These are phyloP conservation scores for Anoplolepis gracilipes DNA, from an alignment of 1,140 invertebrate genomes.

Conservation along the genomic window DNA sequence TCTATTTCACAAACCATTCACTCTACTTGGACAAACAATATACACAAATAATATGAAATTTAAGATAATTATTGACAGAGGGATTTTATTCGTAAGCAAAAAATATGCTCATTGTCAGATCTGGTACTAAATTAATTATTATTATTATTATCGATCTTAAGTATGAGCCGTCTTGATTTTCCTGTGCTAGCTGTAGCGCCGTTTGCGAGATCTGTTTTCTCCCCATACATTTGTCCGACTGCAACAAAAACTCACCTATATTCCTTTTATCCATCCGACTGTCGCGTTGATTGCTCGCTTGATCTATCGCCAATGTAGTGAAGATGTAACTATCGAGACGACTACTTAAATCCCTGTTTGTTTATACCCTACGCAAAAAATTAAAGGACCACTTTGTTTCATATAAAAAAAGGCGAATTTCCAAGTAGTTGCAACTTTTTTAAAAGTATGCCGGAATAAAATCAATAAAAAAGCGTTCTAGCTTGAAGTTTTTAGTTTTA, in stretches of 20 bases:
- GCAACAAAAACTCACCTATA: slow-evolving; percentile 43
- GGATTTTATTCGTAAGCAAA: background rate
- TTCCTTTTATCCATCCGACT: slow-evolving; percentile 43
- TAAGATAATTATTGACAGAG: background rate
- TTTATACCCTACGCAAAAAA: too few species aligned
- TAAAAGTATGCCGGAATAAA: too few species aligned
- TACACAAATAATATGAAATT: background rate
- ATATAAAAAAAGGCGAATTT: too few species aligned
- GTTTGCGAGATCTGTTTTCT: slow-evolving; percentile 67
- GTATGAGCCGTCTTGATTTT: slow-evolving; percentile 23
- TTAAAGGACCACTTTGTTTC: too few species aligned
- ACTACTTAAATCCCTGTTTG: slow-evolving; percentile 20
- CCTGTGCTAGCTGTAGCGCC: slow-evolving; percentile 67
- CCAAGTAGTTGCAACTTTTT: too few species aligned
- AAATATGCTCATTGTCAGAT: background rate
- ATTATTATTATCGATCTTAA: too few species aligned
- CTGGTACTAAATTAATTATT: background rate
- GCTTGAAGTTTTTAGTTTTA: too few species aligned
- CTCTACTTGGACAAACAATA: background rate
- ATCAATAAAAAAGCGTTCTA: too few species aligned
- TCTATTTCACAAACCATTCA: background rate
- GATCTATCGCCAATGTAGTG: slow-evolving; percentile 70
- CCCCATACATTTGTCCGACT: slow-evolving; percentile 40
- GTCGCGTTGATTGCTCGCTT: slow-evolving; percentile 71
- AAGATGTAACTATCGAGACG: slow-evolving; percentile 60